phyloP scores from a whole-genome alignment of 35 echinoderm and acorn worm species.

The Acanthaster planci region DNA sequence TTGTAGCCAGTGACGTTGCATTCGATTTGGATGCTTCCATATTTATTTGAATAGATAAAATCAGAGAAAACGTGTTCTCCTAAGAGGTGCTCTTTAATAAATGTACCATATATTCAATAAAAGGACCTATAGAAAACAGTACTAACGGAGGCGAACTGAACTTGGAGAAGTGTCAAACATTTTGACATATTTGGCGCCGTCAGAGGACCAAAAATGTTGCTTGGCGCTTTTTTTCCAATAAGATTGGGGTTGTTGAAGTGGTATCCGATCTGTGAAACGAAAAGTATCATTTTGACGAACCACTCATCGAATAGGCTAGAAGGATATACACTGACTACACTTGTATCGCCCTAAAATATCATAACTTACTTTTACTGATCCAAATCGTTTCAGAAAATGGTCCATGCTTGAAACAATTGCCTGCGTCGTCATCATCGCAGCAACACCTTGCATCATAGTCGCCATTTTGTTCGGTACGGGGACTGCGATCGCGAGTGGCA shows the following conservation, averaged over 20 bases:
- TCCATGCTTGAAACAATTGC: neutral
- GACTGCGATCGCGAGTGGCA: neutral
- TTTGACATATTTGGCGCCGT: no score
- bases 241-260: neutral
- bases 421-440: neutral
- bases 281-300: neutral
- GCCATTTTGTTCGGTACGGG: neutral
- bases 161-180: no score
- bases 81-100: no score
- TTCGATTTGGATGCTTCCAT: no score
- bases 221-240: neutral
- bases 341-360: neutral
- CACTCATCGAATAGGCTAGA: neutral
- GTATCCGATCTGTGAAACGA: neutral
- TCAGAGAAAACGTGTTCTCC: no score
- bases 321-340: neutral
- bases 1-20: no score
- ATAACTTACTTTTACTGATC: neutral
- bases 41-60: no score
- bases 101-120: no score
- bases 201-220: no score
- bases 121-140: no score
- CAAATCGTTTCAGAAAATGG: neutral
- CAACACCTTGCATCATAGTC: neutral
- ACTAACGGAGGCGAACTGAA: no score